phyloP scores from a whole-genome alignment of 2,113 vertebrate genomes.

The Paracanthobrama guichenoti region DNA sequence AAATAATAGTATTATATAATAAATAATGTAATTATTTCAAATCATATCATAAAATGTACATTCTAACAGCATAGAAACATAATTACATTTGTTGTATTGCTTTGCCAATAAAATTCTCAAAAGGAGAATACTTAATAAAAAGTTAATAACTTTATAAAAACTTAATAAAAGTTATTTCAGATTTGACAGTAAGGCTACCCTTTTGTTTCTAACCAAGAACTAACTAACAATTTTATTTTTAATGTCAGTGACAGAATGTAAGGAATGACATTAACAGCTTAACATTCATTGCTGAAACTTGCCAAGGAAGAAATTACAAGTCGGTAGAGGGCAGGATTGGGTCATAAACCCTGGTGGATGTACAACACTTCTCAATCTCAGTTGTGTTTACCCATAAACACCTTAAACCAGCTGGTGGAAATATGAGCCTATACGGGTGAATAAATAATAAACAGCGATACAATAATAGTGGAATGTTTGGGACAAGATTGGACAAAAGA shows the following conservation, averaged over 20 bases:
- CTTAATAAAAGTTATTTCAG: no score
- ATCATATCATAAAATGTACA: no score
- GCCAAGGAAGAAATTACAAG: conserved; percentile 31
- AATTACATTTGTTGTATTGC: no score
- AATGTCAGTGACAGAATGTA: neutral
- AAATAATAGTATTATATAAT: no score
- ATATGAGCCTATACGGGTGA: conserved; percentile 63
- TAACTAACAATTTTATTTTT: neutral
- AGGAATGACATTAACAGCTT: neutral
- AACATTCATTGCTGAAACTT: conserved; percentile 31
- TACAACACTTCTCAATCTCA: conserved; percentile 48
- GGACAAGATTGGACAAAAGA: conserved; percentile 50
- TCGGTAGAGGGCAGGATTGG: conserved; percentile 55
- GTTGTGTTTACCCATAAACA: conserved; percentile 73
- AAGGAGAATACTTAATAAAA: no score
- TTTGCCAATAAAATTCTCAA: no score
- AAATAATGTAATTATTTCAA: no score
- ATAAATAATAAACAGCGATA: conserved; percentile 61
- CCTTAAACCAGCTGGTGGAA: conserved; percentile 67
- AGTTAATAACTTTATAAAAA: no score
- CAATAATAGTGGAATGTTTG: conserved; percentile 59
- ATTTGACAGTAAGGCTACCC: neutral
- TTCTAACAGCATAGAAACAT: no score
- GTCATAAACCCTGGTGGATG: conserved; percentile 50
- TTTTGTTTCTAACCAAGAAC: neutral